Evolutionary conservation across 2,113 vertebrate species (phyloP).

Genomic region (Oncorhynchus gorbuscha): DNA sequence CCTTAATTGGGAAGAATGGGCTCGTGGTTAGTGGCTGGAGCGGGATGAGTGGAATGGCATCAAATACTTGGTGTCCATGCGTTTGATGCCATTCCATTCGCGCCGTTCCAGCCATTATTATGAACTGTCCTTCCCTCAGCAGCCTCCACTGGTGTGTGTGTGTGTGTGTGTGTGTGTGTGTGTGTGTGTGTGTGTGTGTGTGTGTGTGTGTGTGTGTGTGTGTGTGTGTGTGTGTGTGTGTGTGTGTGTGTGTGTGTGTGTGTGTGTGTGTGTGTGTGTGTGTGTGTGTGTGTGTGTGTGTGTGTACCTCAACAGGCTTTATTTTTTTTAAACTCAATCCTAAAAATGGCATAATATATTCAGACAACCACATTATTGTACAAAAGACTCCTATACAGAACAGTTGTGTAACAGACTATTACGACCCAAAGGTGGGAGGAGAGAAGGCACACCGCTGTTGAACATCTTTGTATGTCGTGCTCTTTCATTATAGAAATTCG

Average conservation of each 20-base stretch:
- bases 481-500: slow-evolving; percentile 71
- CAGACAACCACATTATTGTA: slow-evolving; percentile 45
- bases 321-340: slow-evolving; percentile 55
- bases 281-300: neutral
- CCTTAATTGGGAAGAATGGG: too few relatives aligned
- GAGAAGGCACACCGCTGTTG: slow-evolving; percentile 56
- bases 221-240: neutral
- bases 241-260: too few relatives aligned
- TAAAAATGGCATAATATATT: slow-evolving; percentile 53
- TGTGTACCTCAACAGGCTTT: slow-evolving; percentile 29
- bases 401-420: too few relatives aligned
- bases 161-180: neutral
- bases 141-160: too few relatives aligned
- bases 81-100: too few relatives aligned
- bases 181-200: neutral
- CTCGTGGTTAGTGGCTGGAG: too few relatives aligned
- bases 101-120: too few relatives aligned
- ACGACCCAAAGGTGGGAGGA: slow-evolving; percentile 58
- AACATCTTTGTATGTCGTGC: slow-evolving; percentile 61
- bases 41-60: too few relatives aligned
- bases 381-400: too few relatives aligned
- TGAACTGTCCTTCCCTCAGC: too few relatives aligned
- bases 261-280: too few relatives aligned
- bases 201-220: neutral
- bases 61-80: too few relatives aligned